Conservation (phyloP, 2,888 invertebrate species). For the Diogma glabrata region DNA sequence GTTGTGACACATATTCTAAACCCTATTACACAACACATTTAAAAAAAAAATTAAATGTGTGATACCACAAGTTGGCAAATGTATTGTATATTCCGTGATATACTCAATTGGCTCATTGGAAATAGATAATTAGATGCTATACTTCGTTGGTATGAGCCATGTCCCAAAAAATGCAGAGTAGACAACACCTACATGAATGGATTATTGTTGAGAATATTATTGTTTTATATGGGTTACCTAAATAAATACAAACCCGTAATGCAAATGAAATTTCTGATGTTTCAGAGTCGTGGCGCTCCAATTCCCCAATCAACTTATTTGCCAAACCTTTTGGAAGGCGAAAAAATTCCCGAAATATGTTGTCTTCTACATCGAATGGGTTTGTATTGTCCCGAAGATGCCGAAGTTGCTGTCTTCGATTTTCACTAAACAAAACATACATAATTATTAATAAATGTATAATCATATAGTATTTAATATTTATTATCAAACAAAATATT, state of each 20-base stretch:
- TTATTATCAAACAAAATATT: no score
- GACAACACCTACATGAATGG: background rate
- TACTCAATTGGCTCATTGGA: background rate
- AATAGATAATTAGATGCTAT: background rate
- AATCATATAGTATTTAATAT: no score
- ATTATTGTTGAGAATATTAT: no score
- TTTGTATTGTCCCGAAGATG: no score
- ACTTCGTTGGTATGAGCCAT: constrained; percentile 3
- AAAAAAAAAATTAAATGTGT: background rate
- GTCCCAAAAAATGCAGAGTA: constrained; percentile 5
- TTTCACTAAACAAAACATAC: no score
- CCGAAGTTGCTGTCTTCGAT: no score
- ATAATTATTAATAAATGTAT: no score
- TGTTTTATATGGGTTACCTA: no score
- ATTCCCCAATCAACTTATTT: background rate
- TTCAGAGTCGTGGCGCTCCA: background rate
- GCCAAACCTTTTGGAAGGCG: background rate
- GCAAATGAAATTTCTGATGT: background rate
- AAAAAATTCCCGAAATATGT: no score
- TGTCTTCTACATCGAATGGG: no score
- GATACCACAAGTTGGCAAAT: background rate
- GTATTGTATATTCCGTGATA: background rate
- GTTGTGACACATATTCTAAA: no score
- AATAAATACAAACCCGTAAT: background rate
- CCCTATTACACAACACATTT: background rate